These are phyloP conservation scores for Dolichomitus sp. DNA, from an alignment of 2,888 invertebrate species.

Conservation along the genomic window DNA sequence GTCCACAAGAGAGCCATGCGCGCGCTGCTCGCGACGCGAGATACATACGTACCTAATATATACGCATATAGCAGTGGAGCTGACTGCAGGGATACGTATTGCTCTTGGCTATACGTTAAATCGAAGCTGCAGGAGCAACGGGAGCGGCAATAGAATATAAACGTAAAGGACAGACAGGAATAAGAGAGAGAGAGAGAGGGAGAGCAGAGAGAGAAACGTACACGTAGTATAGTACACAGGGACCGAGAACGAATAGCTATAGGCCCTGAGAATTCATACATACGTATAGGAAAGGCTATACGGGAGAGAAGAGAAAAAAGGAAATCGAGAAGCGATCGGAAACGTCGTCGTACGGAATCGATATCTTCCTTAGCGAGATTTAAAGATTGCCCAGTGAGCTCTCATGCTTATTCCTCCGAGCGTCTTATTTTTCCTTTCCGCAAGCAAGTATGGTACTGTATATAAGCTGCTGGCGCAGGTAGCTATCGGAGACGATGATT, in stretches of 20 bases:
- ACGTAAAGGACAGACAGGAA: conserved; percentile 32
- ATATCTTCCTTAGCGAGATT: conserved; percentile 59
- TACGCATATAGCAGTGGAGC: conserved; percentile 25
- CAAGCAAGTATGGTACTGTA: neutral
- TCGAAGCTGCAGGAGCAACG: conserved; percentile 48
- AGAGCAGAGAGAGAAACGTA: neutral
- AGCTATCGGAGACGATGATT: conserved; percentile 42
- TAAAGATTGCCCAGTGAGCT: conserved; percentile 51
- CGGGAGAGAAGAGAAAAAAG: conserved; percentile 4
- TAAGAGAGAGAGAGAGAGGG: neutral
- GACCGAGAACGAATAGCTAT: conserved; percentile 39
- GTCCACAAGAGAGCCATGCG: neutral
- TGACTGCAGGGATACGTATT: conserved; percentile 38
- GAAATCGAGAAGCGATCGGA: conserved; percentile 51
- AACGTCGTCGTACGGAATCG: conserved; percentile 53
- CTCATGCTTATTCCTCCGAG: conserved; percentile 33
- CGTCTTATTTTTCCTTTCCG: conserved; percentile 46
- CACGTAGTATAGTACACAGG: neutral
- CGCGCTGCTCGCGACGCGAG: conserved; percentile 28
- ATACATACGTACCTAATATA: conserved; percentile 37
- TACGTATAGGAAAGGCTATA: conserved; percentile 23
- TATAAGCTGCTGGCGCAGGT: conserved; percentile 2
- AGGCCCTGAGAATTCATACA: conserved; percentile 50
- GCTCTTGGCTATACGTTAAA: conserved; percentile 57
- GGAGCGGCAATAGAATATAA: conserved; percentile 53